phyloP scores from a whole-genome alignment of 2,888 invertebrate genomes.

The Xanthia togata region DNA sequence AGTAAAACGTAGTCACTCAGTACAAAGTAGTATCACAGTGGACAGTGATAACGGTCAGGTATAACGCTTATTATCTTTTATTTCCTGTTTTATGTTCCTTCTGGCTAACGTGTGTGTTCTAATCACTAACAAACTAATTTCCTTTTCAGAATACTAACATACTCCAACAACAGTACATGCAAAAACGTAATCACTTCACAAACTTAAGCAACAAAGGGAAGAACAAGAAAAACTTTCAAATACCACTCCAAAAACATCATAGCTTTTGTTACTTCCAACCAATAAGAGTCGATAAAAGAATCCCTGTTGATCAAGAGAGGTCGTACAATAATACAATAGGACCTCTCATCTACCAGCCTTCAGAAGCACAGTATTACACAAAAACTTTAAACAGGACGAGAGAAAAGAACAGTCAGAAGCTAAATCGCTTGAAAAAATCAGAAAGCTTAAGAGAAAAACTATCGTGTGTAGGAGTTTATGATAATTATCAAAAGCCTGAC shows the following conservation, averaged over 20 bases:
- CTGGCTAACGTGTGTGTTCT: slow-evolving; percentile 69
- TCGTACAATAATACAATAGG: slow-evolving; percentile 87
- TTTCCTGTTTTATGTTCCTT: slow-evolving; percentile 62
- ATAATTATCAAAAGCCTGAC: slow-evolving; percentile 87
- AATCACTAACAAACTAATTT: slow-evolving; percentile 83
- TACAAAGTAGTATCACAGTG: slow-evolving; percentile 81
- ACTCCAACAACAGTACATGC: slow-evolving; percentile 90
- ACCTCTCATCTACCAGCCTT: slow-evolving; percentile 86
- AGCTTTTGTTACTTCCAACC: slow-evolving; percentile 93
- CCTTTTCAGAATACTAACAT: slow-evolving; percentile 91
- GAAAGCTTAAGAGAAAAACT: slow-evolving; percentile 88
- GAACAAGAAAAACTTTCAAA: slow-evolving; percentile 92
- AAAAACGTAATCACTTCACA: slow-evolving; percentile 90
- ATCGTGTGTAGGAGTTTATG: slow-evolving; percentile 88
- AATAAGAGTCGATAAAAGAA: slow-evolving; percentile 91
- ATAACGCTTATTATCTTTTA: slow-evolving; percentile 79
- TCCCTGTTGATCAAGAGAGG: slow-evolving; percentile 85
- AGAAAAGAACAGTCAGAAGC: slow-evolving; percentile 86
- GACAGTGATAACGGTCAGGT: slow-evolving; percentile 85
- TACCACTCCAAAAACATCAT: slow-evolving; percentile 92
- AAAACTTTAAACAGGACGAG: slow-evolving; percentile 88
- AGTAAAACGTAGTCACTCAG: slow-evolving; percentile 86
- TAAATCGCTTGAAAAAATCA: slow-evolving; percentile 88
- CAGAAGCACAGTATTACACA: slow-evolving; percentile 85
- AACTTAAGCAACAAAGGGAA: slow-evolving; percentile 87